Evolutionary conservation across 2,797 vertebrate species (phyloP), one percentile per base, ranked within the genome.

Genomic region (Darevskia nairensis): DNA sequence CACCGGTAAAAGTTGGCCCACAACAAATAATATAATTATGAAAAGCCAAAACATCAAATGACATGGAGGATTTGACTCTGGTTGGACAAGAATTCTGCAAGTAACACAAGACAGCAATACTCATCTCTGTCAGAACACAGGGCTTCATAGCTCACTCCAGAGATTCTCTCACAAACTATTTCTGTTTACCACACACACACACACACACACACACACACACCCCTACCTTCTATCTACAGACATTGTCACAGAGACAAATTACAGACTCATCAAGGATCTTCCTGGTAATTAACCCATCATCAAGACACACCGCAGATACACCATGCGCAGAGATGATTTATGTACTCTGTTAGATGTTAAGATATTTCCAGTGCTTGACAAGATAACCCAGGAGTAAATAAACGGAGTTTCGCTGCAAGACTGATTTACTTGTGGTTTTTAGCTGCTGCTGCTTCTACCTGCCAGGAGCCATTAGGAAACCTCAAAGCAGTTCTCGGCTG

Each of bases 261-360:
- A 86, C 41, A 71, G 69, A 25, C 19, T 94, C 17, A 84, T 85
- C 21, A 35, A 68, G 91, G 59, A 89, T 46, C 13, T 88, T 88
- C 83, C 85, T 66, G 27, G 41, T 89, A 91, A 84, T 89, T 88
- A 90, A 92, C 90, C 87, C 25, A 23, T 89, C 88, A 82, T 91
- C 66, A 83, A 90, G 66, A 88, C 89, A 75, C 11, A 69, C 86
- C 72, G 82, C 4, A 88, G 66, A 77, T 77, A 19, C 6, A 17
- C 87, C 27, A 81, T 89, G 82, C 59, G 55, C 88, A 27, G 15
- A 69, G 6, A 23, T 90, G 80, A 92, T 93, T 92, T 92, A 80
- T 86, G 76, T 72, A 86, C 89, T 86, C 86, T 50, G 84, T 94
- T 91, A 94, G 69, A 44, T 91, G n/a, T 85, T 89, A 78, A 89